Evolutionary conservation across 2,888 invertebrate species (phyloP).

Genomic region (Stenotaenia linearis): DNA sequence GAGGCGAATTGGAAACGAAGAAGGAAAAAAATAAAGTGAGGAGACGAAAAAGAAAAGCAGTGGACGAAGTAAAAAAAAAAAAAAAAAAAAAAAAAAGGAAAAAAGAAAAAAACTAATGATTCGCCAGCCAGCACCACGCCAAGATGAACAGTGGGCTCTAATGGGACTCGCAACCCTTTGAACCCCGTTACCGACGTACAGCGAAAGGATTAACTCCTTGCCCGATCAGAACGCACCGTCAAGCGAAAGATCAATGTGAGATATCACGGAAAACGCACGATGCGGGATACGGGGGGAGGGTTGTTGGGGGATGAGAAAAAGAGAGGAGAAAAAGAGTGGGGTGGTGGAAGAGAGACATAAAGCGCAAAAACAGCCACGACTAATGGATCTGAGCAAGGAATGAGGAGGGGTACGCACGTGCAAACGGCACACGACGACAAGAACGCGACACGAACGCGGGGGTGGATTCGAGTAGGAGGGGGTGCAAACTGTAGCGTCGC

Average conservation of each 20-base stretch:
- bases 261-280: constrained; percentile 20
- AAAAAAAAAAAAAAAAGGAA: too few relatives aligned
- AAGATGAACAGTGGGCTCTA: constrained; percentile 24
- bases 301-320: not conserved
- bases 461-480: not conserved
- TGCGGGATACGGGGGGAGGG: not conserved
- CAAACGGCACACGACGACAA: constrained; percentile 24
- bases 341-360: not conserved
- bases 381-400: constrained; percentile 17
- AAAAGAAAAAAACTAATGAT: constrained; percentile 9
- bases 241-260: constrained; percentile 17
- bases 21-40: constrained; percentile 5
- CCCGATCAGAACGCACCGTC: constrained; percentile 24
- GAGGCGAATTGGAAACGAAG: constrained; percentile 26
- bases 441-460: constrained; percentile 12
- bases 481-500: constrained; percentile 24
- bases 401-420: constrained; percentile 7
- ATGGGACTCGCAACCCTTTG: constrained; percentile 26
- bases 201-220: constrained; percentile 12
- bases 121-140: constrained; percentile 26
- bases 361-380: constrained; percentile 26
- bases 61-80: not conserved
- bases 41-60: constrained; percentile 24
- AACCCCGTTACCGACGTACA: constrained; percentile 2
- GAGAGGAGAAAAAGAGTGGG: not conserved